phyloP scores from a whole-genome alignment of 2,113 vertebrate genomes.

The Periophthalmus modestus region DNA sequence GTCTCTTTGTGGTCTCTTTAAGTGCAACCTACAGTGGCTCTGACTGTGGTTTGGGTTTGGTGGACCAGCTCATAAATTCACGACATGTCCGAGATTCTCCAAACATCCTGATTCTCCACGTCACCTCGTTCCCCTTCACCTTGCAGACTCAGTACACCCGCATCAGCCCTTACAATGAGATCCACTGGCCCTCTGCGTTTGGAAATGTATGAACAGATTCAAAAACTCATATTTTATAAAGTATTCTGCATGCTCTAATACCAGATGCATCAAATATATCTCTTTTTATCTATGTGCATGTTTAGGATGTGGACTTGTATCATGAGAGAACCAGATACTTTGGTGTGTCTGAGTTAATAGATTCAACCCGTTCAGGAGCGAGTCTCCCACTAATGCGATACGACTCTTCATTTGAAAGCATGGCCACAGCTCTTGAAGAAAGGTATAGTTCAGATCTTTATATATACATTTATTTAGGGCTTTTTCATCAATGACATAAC shows the following conservation, averaged over 20 bases:
- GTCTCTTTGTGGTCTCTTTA: not conserved
- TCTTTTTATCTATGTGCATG: not conserved
- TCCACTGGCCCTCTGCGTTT: slow-evolving; percentile 91
- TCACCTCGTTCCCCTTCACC: slow-evolving; percentile 94
- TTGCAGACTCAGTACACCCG: slow-evolving; percentile 94
- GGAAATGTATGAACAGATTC: slow-evolving; percentile 80
- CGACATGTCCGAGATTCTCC: slow-evolving; percentile 88
- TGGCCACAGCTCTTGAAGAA: slow-evolving; percentile 90
- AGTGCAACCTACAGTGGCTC: slow-evolving; percentile 64
- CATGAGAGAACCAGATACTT: slow-evolving; percentile 92
- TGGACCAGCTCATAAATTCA: slow-evolving; percentile 92
- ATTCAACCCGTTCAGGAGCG: slow-evolving; percentile 88
- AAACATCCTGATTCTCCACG: slow-evolving; percentile 93
- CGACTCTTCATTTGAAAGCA: slow-evolving; percentile 94
- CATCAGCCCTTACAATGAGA: slow-evolving; percentile 95
- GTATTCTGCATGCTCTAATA: not conserved
- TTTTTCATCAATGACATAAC: not conserved
- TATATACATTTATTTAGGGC: not conserved
- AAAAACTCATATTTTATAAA: too few relatives aligned
- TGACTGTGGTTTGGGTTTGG: slow-evolving; percentile 82
- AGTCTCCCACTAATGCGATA: slow-evolving; percentile 90
- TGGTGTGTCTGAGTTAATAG: slow-evolving; percentile 91
- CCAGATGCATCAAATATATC: not conserved
- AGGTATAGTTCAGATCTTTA: slow-evolving; percentile 74
- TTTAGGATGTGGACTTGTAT: slow-evolving; percentile 88